These are phyloP conservation scores for Gambusia affinis DNA, from an alignment of 2,113 vertebrate species.

Conservation along the genomic window DNA sequence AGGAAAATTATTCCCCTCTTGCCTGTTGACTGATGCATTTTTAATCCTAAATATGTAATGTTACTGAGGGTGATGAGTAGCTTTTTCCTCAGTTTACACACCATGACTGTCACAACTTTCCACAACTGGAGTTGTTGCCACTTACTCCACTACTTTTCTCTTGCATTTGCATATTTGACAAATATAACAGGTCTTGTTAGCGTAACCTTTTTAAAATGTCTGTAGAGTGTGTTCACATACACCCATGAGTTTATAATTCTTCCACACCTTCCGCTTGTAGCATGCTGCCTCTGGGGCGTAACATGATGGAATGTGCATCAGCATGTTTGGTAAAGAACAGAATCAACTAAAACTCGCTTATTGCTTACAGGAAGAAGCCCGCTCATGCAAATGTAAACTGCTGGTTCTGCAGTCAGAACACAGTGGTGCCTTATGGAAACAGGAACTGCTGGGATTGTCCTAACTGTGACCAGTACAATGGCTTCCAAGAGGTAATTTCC, in stretches of 20 bases:
- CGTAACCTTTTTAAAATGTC: no score
- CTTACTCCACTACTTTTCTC: no score
- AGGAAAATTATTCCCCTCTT: no score
- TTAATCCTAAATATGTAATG: no score
- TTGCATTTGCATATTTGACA: no score
- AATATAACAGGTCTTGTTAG: no score
- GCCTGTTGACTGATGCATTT: neutral
- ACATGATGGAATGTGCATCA: neutral
- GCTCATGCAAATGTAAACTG: conserved; percentile 90
- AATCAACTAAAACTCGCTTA: neutral
- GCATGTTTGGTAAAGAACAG: neutral
- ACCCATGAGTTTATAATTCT: no score
- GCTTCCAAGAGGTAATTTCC: conserved; percentile 91
- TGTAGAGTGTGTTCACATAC: no score
- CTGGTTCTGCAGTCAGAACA: conserved; percentile 96
- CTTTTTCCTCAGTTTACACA: neutral
- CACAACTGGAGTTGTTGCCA: neutral
- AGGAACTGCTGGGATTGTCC: conserved; percentile 99
- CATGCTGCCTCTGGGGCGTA: no score
- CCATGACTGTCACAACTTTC: neutral
- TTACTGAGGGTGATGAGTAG: neutral
- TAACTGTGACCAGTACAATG: conserved; percentile 97
- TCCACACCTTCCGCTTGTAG: neutral
- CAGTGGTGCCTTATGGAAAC: conserved; percentile 93
- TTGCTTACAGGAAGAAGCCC: conserved; percentile 85